Percentiles rank a stretch among this genome's conserved stretches.
Evolutionary conservation across 1,140 invertebrate genomes (phyloP).

Genomic region (Diplogasteroides magnus): DNA sequence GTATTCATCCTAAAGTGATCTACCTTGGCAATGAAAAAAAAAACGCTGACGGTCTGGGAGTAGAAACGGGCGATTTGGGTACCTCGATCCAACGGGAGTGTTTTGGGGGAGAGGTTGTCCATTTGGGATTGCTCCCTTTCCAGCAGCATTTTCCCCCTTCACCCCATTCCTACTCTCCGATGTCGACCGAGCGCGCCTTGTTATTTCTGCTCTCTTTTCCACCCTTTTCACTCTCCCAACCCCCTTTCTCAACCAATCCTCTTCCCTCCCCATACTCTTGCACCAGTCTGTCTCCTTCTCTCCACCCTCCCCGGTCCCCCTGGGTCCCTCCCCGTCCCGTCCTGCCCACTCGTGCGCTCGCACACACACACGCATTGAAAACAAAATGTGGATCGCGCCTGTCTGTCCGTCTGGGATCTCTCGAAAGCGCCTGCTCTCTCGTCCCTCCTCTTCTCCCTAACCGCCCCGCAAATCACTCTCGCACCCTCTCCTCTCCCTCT

Average conservation of each 20-base stretch:
- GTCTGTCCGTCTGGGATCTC: not conserved
- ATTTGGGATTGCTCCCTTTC: not conserved
- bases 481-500: not conserved
- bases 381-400: not conserved
- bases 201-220: not conserved
- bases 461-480: no score
- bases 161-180: no score
- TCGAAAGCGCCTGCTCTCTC: not conserved
- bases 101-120: no score
- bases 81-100: no score
- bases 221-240: not conserved
- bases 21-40: no score
- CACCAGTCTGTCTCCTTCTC: not conserved
- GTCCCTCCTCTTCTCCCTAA: no score
- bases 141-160: no score
- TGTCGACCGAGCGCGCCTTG: no score
- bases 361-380: not conserved
- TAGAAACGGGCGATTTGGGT: no score
- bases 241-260: no score
- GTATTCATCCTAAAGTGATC: no score
- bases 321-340: not conserved
- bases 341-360: not conserved
- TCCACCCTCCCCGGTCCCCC: not conserved
- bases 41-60: not conserved
- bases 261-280: not conserved